A percentile compares a stretch with the other conserved stretches of the same genome.
These are phyloP conservation scores for Pseudococcus viburni DNA, from an alignment of 2,888 invertebrate species.

Conservation along the genomic window DNA sequence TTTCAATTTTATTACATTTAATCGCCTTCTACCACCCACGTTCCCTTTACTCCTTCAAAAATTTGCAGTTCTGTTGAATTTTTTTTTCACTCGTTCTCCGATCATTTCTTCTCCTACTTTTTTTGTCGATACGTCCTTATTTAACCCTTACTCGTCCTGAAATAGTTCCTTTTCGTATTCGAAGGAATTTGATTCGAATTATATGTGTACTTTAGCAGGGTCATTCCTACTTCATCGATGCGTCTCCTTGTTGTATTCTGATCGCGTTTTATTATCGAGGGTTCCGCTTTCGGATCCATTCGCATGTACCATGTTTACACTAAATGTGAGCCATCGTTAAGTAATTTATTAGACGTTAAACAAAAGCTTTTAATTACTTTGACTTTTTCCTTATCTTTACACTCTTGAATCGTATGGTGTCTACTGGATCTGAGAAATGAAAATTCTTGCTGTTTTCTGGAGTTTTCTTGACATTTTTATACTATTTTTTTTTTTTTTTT, in stretches of 20 bases:
- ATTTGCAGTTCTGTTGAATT: slow-evolving; percentile 28
- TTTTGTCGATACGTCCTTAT: background rate
- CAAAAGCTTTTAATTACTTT: too few species aligned
- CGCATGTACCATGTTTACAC: too few species aligned
- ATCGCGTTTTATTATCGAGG: background rate
- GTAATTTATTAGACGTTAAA: too few species aligned
- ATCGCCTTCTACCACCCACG: slow-evolving; percentile 12
- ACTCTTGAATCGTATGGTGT: too few species aligned
- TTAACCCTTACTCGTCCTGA: background rate
- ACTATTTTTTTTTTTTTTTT: too few species aligned
- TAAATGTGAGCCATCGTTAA: too few species aligned
- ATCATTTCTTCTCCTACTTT: background rate
- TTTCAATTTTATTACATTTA: slow-evolving; percentile 50
- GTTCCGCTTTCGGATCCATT: background rate
- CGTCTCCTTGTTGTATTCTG: background rate
- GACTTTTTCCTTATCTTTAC: too few species aligned
- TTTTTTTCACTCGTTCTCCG: background rate
- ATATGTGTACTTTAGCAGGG: background rate
- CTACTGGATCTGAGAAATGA: too few species aligned
- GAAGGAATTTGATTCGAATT: slow-evolving; percentile 14
- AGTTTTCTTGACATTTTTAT: too few species aligned
- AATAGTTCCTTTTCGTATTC: background rate
- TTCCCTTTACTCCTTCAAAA: background rate
- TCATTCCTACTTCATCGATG: background rate
- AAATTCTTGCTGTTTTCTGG: too few species aligned